Base-by-base conservation (phyloP, 1,140 invertebrate species). In the Drosophila murphyi region DNA sequence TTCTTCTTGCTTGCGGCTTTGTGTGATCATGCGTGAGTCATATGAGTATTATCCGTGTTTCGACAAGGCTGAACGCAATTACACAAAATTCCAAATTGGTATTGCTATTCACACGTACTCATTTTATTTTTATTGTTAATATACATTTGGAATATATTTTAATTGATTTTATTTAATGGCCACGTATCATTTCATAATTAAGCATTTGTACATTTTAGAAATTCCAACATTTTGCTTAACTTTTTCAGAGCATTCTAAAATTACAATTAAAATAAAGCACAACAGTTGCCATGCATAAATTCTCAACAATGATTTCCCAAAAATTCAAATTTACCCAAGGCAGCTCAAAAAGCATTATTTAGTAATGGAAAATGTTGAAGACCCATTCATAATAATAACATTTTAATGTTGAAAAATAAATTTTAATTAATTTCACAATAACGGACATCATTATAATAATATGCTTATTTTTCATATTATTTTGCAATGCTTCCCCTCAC, bases 401-500 rank as follows among this genome's bases (percentile, higher is more conserved):
- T 39, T 56, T 34, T 50, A 31, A 39, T 61, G 48, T 54, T 54
- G 35, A 59, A 62, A 71, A 61, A 71, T 73, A 69, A 61, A 56
- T 71, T 76, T 64, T 78, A 71, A 76, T 76, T 76, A 80, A 87
- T 88, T 77, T 77, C 62, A 52, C 57, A 55, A 63, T 34, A 51
- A 56, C 70, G 79, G 65, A 72, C 65, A 79, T 82, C 77, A 87
- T 86, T 82, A 78, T 82, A 71, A 77, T 87, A 79, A 79, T 80
- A 67, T 51, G 51, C 35, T 62, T 69, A 47, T 52, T 51, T 68
- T 72, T 72, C 60, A 62, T 34, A 59, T 28, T 51, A 54, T 51
- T 63, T 12, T 43, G 29, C 45, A 29, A 48, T 73, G 68, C 60
- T 76, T 76, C 77, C 54, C 59, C 65, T 79, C 50, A 68, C 82